Percentiles rank a stretch among this genome's conserved stretches.
Evolutionary conservation across 2,113 vertebrate species (phyloP).

Genomic region (Corythornis madagascariensis): DNA sequence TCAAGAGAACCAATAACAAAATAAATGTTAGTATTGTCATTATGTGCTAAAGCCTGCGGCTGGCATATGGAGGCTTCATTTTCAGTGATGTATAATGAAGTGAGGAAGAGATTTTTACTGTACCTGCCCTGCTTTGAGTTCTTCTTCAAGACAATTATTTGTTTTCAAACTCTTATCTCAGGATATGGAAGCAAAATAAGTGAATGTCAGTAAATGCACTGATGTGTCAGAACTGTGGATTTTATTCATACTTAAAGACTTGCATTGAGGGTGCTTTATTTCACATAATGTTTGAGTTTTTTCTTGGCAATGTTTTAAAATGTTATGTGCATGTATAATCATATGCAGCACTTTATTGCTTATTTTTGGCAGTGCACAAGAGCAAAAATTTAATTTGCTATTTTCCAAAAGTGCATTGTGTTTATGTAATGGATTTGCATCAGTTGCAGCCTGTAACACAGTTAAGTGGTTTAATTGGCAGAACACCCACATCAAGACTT

Average conservation of each 20-base stretch:
- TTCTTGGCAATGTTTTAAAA: conserved; percentile 39
- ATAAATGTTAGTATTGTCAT: conserved; percentile 24
- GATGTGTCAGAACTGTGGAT: conserved; percentile 47
- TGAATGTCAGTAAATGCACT: conserved; percentile 37
- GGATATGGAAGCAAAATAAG: conserved; percentile 53
- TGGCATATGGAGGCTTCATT: conserved; percentile 47
- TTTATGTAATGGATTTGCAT: conserved; percentile 77
- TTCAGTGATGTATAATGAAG: conserved; percentile 25
- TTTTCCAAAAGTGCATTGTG: conserved; percentile 75
- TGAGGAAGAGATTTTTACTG: conserved; percentile 46
- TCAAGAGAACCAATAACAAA: not conserved
- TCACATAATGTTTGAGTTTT: not conserved
- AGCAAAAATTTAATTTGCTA: conserved; percentile 75
- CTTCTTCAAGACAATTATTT: conserved; percentile 31
- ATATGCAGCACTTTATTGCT: conserved; percentile 54
- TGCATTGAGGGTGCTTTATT: conserved; percentile 25
- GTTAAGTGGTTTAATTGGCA: conserved; percentile 81
- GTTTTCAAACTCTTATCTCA: conserved; percentile 41
- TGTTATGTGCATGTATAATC: conserved; percentile 60
- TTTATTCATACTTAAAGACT: conserved; percentile 69
- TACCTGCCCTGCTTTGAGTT: conserved; percentile 47
- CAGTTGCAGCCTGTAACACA: conserved; percentile 74
- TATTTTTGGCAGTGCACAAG: conserved; percentile 61
- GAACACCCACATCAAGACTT: conserved; percentile 81
- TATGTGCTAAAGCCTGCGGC: not conserved